Base-by-base conservation (phyloP, 1,140 invertebrate species). In the Pteromalus puparum region DNA sequence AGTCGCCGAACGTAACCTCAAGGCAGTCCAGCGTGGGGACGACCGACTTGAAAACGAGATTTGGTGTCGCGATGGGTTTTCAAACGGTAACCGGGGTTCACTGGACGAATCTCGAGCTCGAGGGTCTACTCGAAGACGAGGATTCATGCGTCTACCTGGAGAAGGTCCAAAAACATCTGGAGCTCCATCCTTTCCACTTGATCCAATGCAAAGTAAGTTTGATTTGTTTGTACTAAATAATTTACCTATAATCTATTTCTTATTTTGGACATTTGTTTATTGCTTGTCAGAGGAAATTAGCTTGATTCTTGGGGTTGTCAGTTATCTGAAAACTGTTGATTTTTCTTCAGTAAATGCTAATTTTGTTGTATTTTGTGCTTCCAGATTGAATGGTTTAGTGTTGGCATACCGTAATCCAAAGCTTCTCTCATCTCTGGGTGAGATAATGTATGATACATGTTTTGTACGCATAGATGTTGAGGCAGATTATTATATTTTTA, bases 401-500 rank as follows among this genome's bases (percentile, higher is more conserved):
- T n/a, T n/a, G n/a, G n/a, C n/a, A n/a, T n/a, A n/a, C n/a, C n/a
- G n/a, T n/a, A 95, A 96, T 88, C 91, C 94, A 34, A 94, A 94
- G 89, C 86, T 96, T 24, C 87, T 95, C 30, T 93, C 93, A 83
- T 90, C 94, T 82, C 82, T 94, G n/a, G 94, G 94, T 83, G 88
- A 91, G 26, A 93, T 95, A 83, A 89, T 93, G 70, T 92, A 94
- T 86, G 95, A 95, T 83, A 93, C 92, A 86, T 93, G 91, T 84
- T 95, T 94, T 83, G 94, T 95, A 86, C 94, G 95, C 87, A 89
- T 95, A 68, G 94, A 95, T 90, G 92, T 96, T 21, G 92, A 95
- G 91, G 95, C 94, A 53, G 95, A 95, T 87, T 95, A 95, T 90
- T 95, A 95, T 90, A 90, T 96, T 84, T 96, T 96, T 89, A 91